These are phyloP conservation scores for Polylopha cassiicola DNA, from an alignment of 2,888 invertebrate species.

Conservation along the genomic window DNA sequence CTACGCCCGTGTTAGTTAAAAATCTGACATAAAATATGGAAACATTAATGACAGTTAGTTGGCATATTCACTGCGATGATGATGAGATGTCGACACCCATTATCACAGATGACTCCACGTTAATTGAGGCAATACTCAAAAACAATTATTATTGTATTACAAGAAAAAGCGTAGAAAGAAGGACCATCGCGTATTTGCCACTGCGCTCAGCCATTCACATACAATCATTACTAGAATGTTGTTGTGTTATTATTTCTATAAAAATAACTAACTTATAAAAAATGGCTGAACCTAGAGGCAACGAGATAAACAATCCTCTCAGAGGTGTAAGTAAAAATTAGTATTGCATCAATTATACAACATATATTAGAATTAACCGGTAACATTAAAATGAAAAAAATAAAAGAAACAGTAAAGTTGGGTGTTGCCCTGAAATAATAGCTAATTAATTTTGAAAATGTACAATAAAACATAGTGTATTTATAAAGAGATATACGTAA, in stretches of 20 bases:
- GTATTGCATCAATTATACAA: slow-evolving; percentile 45
- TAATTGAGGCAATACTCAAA: slow-evolving; percentile 55
- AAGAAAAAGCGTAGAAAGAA: slow-evolving; percentile 1
- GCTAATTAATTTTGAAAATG: slow-evolving; percentile 4
- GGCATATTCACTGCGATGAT: slow-evolving; percentile 34
- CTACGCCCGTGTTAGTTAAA: slow-evolving; percentile 64
- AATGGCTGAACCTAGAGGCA: not conserved
- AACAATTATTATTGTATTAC: not conserved
- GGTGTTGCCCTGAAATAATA: slow-evolving; percentile 6
- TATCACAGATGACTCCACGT: slow-evolving; percentile 40
- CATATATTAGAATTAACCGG: slow-evolving; percentile 25
- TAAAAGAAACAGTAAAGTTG: slow-evolving; percentile 56
- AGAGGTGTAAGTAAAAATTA: slow-evolving; percentile 6
- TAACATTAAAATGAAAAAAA: slow-evolving; percentile 37
- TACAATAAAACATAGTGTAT: slow-evolving; percentile 2
- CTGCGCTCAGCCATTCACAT: too few species aligned
- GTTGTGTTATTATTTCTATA: slow-evolving; percentile 35
- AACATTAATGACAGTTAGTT: slow-evolving; percentile 51
- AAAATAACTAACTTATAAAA: slow-evolving; percentile 17
- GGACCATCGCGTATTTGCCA: too few species aligned
- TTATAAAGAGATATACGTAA: slow-evolving; percentile 3
- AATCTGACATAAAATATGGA: slow-evolving; percentile 36
- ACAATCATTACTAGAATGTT: slow-evolving; percentile 31
- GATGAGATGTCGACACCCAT: slow-evolving; percentile 48
- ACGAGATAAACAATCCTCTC: slow-evolving; percentile 1